Evolutionary conservation across 2,113 vertebrate species (phyloP), one percentile per base, ranked within the genome.

Genomic region (Craseonycteris thonglongyai): DNA sequence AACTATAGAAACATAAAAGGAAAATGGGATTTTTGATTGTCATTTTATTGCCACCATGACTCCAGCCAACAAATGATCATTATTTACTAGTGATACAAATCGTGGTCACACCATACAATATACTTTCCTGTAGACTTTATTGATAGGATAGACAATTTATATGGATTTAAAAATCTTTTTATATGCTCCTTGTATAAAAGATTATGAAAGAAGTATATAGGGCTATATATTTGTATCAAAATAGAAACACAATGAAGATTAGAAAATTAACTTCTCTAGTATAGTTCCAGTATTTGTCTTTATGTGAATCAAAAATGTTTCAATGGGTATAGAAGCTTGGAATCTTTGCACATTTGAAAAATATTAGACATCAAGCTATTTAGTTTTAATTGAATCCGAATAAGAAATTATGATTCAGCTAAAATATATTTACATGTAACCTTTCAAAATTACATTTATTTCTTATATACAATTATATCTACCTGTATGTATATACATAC

Each of bases 361-460:
- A n/a, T 56, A 56, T 61, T 30, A 81, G 3, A 78, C 13, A 12
- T 86, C n/a, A 96, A 86, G 42, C 30, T 63, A 71, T 35, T 4
- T 81, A 71, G 86, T 30, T 92, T 86, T 69, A 96, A 21, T 45
- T 28, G 21, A 94, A 71, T 13, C 3, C 18, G 22, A 65, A 40
- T 21, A 81, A 75, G 66, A 78, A 88, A 80, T 90, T 88, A 40
- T 83, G 72, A 83, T 33, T 45, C 8, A 82, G 11, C 68, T 58
- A 59, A 93, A 82, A 87, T 45, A 47, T 28, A 28, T 92, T 90
- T 84, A 42, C 16, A 72, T 49, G 38, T 1, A 66, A 21, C 11
- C 33, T 85, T 91, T 61, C 45, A 81, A 89, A 91, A 91, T 72
- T 89, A 45, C 7, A 28, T n/a, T 83, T 91, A n/a, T 71, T 90